These are phyloP conservation scores for Linnaemya tessellans DNA, from an alignment of 2,888 invertebrate genomes.

Conservation along the genomic window DNA sequence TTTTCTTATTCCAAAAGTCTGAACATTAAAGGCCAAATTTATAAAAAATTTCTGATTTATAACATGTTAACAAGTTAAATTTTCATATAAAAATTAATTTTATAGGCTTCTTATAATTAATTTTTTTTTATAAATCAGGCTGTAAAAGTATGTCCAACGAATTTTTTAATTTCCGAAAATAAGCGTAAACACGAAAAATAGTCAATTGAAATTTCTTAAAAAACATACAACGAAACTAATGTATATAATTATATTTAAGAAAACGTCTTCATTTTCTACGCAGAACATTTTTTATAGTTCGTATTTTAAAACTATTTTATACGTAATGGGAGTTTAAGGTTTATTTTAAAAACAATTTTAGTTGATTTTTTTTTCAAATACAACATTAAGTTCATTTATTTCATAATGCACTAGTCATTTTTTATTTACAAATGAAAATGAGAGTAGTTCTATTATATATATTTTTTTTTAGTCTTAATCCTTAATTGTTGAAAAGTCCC, in stretches of 20 bases:
- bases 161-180: neutral
- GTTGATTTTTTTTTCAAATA: constrained; percentile 33
- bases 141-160: neutral
- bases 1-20: neutral
- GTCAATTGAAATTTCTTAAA: neutral
- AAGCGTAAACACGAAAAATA: neutral
- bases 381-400: constrained; percentile 52
- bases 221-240: neutral
- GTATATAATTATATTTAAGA: constrained; percentile 16
- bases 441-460: constrained; percentile 75
- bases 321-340: constrained; percentile 58
- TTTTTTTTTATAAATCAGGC: neutral
- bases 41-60: no score
- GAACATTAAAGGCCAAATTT: no score
- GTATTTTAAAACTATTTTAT: constrained; percentile 27
- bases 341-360: constrained; percentile 32
- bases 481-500: constrained; percentile 9
- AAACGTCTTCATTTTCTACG: neutral
- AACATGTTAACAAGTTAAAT: no score
- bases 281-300: constrained; percentile 29
- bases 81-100: no score
- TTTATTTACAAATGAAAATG: constrained; percentile 78
- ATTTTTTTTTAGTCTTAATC: constrained; percentile 29
- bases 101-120: no score
- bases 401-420: constrained; percentile 80